Evolutionary conservation across 2,888 invertebrate species (phyloP).

Genomic region (Cerastis rubricosa): DNA sequence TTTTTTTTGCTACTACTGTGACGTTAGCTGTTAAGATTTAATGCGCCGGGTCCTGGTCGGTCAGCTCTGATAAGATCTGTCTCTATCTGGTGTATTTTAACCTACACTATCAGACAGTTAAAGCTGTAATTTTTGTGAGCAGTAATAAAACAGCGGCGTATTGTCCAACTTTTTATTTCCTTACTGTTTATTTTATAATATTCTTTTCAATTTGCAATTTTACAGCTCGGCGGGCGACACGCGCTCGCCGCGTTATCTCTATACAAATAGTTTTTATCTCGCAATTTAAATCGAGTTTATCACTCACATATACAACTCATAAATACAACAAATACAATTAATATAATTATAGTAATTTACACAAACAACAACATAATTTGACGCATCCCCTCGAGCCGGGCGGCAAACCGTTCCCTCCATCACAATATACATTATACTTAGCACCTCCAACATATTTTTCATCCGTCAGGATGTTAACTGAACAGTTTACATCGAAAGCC

Average conservation of each 20-base stretch:
- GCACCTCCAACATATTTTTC: slow-evolving; percentile 79
- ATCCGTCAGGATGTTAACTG: slow-evolving; percentile 72
- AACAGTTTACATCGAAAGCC: slow-evolving; percentile 58
- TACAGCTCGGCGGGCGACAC: slow-evolving; percentile 64
- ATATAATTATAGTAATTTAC: slow-evolving; percentile 83
- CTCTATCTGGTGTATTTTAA: too few relatives aligned
- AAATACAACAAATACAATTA: slow-evolving; percentile 85
- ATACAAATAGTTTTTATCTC: slow-evolving; percentile 78
- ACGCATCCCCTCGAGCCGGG: slow-evolving; percentile 58
- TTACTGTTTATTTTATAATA: slow-evolving; percentile 74
- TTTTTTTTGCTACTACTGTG: too few relatives aligned
- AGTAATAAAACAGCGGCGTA: slow-evolving; percentile 75
- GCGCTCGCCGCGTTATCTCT: slow-evolving; percentile 62
- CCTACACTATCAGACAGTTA: too few relatives aligned
- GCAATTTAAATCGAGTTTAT: slow-evolving; percentile 76
- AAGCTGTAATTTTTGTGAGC: too few relatives aligned
- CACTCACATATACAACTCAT: slow-evolving; percentile 81
- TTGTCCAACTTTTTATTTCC: slow-evolving; percentile 88
- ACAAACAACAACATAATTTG: slow-evolving; percentile 81
- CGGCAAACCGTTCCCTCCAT: slow-evolving; percentile 47
- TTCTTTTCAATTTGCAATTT: slow-evolving; percentile 77
- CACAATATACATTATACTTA: slow-evolving; percentile 71
- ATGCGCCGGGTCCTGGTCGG: too few relatives aligned
- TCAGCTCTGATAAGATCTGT: too few relatives aligned
- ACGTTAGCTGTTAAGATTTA: too few relatives aligned